Conservation (phyloP, 92 coral and sea anemone species). For the Pocillopora meandrina region DNA sequence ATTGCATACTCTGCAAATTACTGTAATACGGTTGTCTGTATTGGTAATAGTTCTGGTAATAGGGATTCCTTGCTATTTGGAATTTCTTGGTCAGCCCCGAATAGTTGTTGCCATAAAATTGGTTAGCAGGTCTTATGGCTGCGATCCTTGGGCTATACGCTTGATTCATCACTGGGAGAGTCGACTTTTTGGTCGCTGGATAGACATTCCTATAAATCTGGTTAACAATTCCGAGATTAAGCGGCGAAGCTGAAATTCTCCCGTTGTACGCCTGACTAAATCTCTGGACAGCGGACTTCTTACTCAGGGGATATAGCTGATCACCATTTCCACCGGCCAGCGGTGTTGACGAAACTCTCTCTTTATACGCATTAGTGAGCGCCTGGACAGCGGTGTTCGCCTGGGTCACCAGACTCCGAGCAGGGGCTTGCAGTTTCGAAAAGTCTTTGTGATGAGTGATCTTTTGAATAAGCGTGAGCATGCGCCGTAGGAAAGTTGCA, state of each 20-base stretch:
- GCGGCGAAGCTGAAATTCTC: conserved; percentile 28
- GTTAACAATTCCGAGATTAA: neutral
- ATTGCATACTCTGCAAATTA: conserved; percentile 67
- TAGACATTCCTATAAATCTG: conserved; percentile 31
- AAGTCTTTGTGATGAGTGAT: conserved; percentile 90
- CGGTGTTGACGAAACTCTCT: conserved; percentile 45
- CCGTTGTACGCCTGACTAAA: conserved; percentile 45
- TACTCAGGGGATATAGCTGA: conserved; percentile 39
- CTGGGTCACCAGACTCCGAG: conserved; percentile 69
- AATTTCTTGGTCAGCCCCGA: conserved; percentile 65
- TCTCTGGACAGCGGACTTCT: conserved; percentile 63
- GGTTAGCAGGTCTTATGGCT: conserved; percentile 24
- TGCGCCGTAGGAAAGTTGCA: conserved; percentile 75
- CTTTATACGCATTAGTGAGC: conserved; percentile 50
- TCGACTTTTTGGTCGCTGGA: conserved; percentile 63
- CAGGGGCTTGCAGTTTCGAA: conserved; percentile 68
- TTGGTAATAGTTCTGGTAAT: conserved; percentile 63
- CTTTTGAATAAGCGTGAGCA: conserved; percentile 79
- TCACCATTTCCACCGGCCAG: neutral
- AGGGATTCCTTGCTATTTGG: conserved; percentile 79
- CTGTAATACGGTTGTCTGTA: conserved; percentile 63
- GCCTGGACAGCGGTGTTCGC: conserved; percentile 76
- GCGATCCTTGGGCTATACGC: conserved; percentile 53
- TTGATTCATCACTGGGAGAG: conserved; percentile 34
- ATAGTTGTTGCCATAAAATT: conserved; percentile 34